These are phyloP conservation scores for Edolisoma coerulescens DNA, from an alignment of 2,113 vertebrate genomes.

Conservation along the genomic window DNA sequence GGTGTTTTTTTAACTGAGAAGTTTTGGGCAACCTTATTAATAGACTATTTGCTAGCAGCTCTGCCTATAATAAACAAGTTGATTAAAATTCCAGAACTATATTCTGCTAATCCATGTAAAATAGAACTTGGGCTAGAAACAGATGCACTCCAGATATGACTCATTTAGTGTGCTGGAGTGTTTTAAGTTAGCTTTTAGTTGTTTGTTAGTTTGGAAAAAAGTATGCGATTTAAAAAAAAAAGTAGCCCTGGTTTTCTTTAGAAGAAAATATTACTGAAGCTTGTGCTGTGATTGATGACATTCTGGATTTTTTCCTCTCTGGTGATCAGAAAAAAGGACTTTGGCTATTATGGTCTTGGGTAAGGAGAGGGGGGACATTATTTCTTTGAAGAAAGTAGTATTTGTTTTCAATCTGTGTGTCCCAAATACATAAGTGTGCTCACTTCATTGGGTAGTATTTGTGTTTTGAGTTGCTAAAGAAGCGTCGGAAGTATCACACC, in stretches of 20 bases:
- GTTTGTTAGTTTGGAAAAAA: conserved; percentile 34
- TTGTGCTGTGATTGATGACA: not conserved
- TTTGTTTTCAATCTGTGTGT: not conserved
- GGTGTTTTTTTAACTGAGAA: not conserved
- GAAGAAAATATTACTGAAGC: not conserved
- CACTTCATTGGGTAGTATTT: not conserved
- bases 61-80: conserved; percentile 41
- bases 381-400: not conserved
- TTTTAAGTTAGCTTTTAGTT: conserved; percentile 55
- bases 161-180: conserved; percentile 22
- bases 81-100: conserved; percentile 44
- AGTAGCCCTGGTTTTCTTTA: not conserved
- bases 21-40: conserved; percentile 11
- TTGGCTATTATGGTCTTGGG: not conserved
- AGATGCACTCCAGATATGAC: conserved; percentile 56
- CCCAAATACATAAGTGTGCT: not conserved
- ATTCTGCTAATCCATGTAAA: conserved; percentile 29
- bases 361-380: not conserved
- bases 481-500: not conserved
- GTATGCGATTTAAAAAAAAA: not conserved
- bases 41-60: conserved; percentile 10
- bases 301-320: not conserved
- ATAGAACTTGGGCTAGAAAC: conserved; percentile 32
- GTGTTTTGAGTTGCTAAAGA: not conserved
- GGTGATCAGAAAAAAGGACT: not conserved